Base-by-base conservation (phyloP, 2,888 invertebrate species). In the Ischnus inquisitorius region DNA sequence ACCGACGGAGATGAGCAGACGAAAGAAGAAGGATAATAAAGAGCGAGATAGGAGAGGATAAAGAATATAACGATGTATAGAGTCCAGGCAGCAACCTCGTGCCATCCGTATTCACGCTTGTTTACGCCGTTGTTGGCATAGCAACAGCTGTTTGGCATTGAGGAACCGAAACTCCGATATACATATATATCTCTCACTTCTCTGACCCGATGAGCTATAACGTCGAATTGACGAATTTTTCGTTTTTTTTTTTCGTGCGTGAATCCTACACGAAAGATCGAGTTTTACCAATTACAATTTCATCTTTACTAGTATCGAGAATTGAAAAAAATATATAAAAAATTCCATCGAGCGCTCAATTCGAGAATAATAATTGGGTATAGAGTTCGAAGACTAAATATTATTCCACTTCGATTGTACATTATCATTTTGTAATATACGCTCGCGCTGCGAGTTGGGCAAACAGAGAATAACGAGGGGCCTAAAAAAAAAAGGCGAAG, bases 101-200 rank as follows among this genome's bases (percentile, higher is more conserved):
- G 75, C 69, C 48, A 67, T 67, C 34, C 64, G 68, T 75, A 80
- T 46, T 41, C 72, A 86, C 74, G 85, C 87, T 88, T 88, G 87
- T 90, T 89, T 90, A 90, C 88, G 88, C 54, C 88, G 87, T 87
- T 90, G 88, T 90, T 90, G 89, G 90, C 90, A 88, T 91, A 89
- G 91, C 91, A 91, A 91, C 90, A 90, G 89, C 89, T 90, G 90
- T 91, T 90, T 89, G 90, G 87, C 91, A 89, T 89, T 89, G 88
- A 87, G 85, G 79, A 82, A 68, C 25, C 34, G 34, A 67, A 67
- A 41, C 22, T 46, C 22, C 10, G 22, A 54, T 54, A 54, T 22
- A 22, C 19, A 67, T 54, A 54, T 54, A 10, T 19, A 54, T 54
- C 43, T 46, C 12, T 46, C 43, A 46, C 43, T 14, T 51, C n/a